These are phyloP conservation scores for Bungarus multicinctus DNA, from an alignment of 2,113 vertebrate species.

Conservation along the genomic window DNA sequence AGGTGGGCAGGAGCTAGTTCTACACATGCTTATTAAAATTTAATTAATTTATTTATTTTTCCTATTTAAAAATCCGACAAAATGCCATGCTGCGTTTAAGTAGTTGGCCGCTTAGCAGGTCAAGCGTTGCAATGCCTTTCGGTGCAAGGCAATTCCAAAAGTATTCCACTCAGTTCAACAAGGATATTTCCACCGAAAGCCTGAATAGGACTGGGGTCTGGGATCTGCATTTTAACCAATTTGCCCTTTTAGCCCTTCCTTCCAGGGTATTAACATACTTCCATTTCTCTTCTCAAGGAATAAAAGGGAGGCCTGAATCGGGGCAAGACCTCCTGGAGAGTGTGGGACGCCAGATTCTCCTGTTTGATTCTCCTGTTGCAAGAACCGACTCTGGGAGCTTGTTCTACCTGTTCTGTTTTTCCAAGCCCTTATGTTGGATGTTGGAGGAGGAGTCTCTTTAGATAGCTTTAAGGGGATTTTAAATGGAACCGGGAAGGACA, in stretches of 20 bases:
- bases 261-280: background rate
- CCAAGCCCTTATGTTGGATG: background rate
- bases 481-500: background rate
- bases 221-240: too few relatives aligned
- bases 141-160: background rate
- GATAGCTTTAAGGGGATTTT: background rate
- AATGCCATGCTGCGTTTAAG: background rate
- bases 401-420: background rate
- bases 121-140: background rate
- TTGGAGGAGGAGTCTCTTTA: background rate
- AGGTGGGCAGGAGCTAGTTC: background rate
- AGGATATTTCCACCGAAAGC: background rate
- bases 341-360: background rate
- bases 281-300: background rate
- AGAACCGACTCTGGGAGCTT: background rate
- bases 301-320: background rate
- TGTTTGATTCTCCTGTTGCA: background rate
- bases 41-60: background rate
- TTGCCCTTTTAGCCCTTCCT: background rate
- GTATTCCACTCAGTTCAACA: background rate
- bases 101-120: background rate
- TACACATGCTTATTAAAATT: background rate
- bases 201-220: background rate
- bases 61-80: background rate
- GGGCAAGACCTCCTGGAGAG: background rate